A percentile compares a stretch with the other conserved stretches of the same genome.
Conservation (phyloP, 35 echinoderm and acorn worm species). For the Diadema setosum region DNA sequence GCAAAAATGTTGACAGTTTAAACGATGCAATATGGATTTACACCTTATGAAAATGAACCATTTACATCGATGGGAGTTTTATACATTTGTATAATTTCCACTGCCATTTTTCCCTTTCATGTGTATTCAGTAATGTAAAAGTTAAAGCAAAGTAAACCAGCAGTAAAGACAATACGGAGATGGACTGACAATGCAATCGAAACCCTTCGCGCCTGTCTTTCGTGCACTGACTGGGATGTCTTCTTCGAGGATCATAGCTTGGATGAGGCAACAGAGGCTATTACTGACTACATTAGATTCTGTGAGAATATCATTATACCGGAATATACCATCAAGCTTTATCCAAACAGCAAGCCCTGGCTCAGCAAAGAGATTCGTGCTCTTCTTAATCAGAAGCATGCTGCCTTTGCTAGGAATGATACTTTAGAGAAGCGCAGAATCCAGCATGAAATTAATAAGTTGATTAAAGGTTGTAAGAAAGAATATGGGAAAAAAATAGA, state of each 20-base stretch:
- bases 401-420: neutral
- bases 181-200: slow-evolving; percentile 9
- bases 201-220: slow-evolving; percentile 22
- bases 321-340: slow-evolving; percentile 3
- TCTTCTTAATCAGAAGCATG: neutral
- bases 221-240: slow-evolving; percentile 43
- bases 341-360: slow-evolving; percentile 61
- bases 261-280: slow-evolving; percentile 32
- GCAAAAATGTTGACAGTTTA: too few relatives aligned
- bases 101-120: too few relatives aligned
- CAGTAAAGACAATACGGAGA: neutral
- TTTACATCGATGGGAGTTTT: too few relatives aligned
- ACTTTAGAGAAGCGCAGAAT: neutral
- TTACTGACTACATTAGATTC: slow-evolving; percentile 50
- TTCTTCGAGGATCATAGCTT: slow-evolving; percentile 23
- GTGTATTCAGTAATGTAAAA: too few relatives aligned
- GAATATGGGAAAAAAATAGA: neutral
- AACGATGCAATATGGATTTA: too few relatives aligned
- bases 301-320: slow-evolving; percentile 44
- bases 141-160: neutral
- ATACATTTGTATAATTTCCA: too few relatives aligned
- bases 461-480: neutral
- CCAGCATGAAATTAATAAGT: neutral
- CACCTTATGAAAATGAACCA: too few relatives aligned
- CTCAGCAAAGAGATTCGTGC: slow-evolving; percentile 34